phyloP scores from a whole-genome alignment of 2,113 vertebrate species.

The Stegostoma tigrinum region DNA sequence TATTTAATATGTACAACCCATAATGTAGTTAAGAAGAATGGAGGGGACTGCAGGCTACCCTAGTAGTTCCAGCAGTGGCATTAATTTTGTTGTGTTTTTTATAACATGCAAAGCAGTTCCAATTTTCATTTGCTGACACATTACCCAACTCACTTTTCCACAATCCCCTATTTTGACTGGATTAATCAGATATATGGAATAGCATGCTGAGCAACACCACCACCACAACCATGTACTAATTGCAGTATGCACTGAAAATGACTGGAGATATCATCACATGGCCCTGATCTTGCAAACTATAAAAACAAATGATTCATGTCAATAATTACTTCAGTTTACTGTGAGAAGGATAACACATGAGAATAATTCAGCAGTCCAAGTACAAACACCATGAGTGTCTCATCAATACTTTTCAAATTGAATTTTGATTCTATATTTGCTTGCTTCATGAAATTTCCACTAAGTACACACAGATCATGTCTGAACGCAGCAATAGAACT shows the following conservation, averaged over 20 bases:
- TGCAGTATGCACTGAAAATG: background rate
- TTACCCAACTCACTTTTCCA: background rate
- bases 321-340: background rate
- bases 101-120: background rate
- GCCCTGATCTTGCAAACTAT: no score
- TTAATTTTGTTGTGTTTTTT: background rate
- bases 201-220: background rate
- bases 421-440: background rate
- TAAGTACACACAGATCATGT: background rate
- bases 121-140: background rate
- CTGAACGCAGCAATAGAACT: background rate
- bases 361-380: background rate
- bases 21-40: background rate
- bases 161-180: background rate
- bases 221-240: background rate
- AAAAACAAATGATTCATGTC: no score
- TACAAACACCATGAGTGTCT: background rate
- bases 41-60: background rate
- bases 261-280: background rate
- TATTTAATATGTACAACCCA: background rate
- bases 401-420: background rate
- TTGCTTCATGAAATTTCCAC: background rate
- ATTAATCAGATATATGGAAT: background rate
- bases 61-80: background rate
- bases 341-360: background rate